Conservation (phyloP, 2,797 vertebrate species). For the Propithecus perrieri region DNA sequence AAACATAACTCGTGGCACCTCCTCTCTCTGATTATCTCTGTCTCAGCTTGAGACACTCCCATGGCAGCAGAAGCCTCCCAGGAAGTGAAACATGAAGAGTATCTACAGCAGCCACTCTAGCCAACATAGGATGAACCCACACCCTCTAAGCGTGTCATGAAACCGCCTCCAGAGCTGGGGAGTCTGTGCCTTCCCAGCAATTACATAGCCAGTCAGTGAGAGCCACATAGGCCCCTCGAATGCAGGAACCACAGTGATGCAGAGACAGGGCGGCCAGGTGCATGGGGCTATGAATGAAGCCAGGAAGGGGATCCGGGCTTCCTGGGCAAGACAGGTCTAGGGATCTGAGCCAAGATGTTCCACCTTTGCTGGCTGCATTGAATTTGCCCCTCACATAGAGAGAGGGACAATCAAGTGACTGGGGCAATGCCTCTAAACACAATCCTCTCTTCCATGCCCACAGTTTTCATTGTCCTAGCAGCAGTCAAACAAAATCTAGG, state of each 20-base stretch:
- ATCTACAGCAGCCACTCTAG: not conserved
- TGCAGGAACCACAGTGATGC: slow-evolving; percentile 39
- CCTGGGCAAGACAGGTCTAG: not conserved
- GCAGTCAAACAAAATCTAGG: not conserved
- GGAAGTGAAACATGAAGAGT: not conserved
- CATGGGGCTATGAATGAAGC: not conserved
- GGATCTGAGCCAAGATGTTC: not conserved
- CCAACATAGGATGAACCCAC: not conserved
- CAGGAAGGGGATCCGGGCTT: fast-evolving
- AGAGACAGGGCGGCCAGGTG: slow-evolving; percentile 28
- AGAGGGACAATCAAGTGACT: not conserved
- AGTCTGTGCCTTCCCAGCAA: not conserved
- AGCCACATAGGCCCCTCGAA: slow-evolving; percentile 1
- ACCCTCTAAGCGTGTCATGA: slow-evolving; percentile 37
- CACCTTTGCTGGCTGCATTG: no score
- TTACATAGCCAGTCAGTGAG: slow-evolving; percentile 47
- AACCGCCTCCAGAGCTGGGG: not conserved
- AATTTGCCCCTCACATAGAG: not conserved
- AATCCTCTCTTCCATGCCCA: not conserved
- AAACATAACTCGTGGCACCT: not conserved
- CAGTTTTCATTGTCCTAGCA: not conserved
- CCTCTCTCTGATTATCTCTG: slow-evolving; percentile 19
- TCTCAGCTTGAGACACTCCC: not conserved
- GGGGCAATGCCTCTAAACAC: not conserved
- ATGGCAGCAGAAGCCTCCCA: slow-evolving; percentile 4